Conservation (phyloP, 92 coral and sea anemone species). For the Siderastrea siderea region DNA sequence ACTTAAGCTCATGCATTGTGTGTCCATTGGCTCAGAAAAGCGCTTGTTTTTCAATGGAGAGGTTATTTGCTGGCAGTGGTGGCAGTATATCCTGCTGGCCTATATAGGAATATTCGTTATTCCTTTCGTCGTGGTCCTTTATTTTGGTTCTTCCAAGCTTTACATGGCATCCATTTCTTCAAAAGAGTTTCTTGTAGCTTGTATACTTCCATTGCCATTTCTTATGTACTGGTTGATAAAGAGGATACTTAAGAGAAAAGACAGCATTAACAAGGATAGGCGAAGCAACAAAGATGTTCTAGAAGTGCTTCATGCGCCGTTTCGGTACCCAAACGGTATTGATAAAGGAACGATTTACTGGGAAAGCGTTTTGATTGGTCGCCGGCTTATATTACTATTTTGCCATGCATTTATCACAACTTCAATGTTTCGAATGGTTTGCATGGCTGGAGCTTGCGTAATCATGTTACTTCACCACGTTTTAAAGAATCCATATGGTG, state of each 20-base stretch:
- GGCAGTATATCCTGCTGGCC: constrained; percentile 10
- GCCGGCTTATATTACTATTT: constrained; percentile 48
- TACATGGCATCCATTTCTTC: constrained; percentile 23
- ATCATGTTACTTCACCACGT: constrained; percentile 41
- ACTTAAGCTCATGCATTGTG: too few relatives aligned
- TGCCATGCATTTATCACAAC: constrained; percentile 30
- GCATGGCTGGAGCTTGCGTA: constrained; percentile 56
- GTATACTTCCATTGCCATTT: constrained; percentile 55
- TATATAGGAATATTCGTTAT: constrained; percentile 17
- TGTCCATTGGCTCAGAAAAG: too few relatives aligned
- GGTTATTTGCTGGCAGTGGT: constrained; percentile 63
- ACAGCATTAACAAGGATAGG: not conserved
- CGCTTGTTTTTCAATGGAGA: too few relatives aligned
- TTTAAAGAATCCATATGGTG: constrained; percentile 33
- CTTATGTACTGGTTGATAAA: constrained; percentile 32
- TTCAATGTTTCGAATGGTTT: constrained; percentile 47
- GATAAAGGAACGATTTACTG: constrained; percentile 62
- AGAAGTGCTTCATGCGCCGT: constrained; percentile 57
- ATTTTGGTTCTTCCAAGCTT: constrained; percentile 48
- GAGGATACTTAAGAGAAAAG: not conserved
- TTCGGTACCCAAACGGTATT: constrained; percentile 29
- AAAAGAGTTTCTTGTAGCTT: constrained; percentile 42
- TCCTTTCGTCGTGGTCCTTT: constrained; percentile 58
- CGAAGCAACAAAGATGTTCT: constrained; percentile 19
- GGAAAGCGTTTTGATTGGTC: constrained; percentile 69